Evolutionary conservation across 1,140 invertebrate species (phyloP).

Genomic region (Vanessa tameamea): DNA sequence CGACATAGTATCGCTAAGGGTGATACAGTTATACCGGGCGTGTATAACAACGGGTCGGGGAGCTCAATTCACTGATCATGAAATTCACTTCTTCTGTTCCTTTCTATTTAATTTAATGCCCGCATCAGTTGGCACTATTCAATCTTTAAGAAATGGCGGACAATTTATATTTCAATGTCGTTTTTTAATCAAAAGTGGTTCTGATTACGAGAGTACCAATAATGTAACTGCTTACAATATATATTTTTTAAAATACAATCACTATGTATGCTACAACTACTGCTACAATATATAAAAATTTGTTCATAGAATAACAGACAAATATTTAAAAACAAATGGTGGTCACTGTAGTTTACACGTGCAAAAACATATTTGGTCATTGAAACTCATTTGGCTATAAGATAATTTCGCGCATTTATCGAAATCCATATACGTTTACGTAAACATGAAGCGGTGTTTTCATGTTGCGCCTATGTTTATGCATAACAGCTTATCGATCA

Average conservation of each 20-base stretch:
- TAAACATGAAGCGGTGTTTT: conserved; percentile 4
- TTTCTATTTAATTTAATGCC: background rate
- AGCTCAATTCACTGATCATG: background rate
- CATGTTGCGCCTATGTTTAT: background rate
- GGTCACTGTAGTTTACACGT: background rate
- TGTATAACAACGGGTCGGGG: conserved; percentile 17
- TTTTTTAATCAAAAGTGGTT: too few relatives aligned
- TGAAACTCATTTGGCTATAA: conserved; percentile 6
- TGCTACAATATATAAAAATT: background rate
- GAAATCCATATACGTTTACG: conserved; percentile 9
- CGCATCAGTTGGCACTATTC: background rate
- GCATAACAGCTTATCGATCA: conserved; percentile 14
- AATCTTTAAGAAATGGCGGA: background rate
- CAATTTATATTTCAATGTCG: background rate
- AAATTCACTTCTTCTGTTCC: background rate
- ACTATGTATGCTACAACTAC: background rate
- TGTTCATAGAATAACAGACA: background rate
- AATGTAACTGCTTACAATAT: too few relatives aligned
- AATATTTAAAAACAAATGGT: background rate
- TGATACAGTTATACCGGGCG: conserved; percentile 40
- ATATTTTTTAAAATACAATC: too few relatives aligned
- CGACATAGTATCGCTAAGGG: conserved; percentile 41
- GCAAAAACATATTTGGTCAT: conserved; percentile 15
- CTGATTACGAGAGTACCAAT: too few relatives aligned
- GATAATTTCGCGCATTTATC: conserved; percentile 11